Evolutionary conservation across 1,140 invertebrate genomes (phyloP).

Genomic region (Carcinoscorpius rotundicauda): DNA sequence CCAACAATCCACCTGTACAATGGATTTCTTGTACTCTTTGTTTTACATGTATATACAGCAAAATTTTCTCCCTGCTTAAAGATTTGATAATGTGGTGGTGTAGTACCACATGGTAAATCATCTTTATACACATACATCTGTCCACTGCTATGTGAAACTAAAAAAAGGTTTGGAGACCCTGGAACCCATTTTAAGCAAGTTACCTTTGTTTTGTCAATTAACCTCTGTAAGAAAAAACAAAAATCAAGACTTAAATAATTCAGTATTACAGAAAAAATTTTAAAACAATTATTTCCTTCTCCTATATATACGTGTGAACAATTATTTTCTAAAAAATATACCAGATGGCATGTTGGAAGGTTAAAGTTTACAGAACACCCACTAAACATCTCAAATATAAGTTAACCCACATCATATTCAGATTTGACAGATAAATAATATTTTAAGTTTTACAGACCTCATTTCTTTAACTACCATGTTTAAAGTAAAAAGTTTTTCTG

Average conservation of each 20-base stretch:
- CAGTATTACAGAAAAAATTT: no score
- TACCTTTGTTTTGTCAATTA: slow-evolving; percentile 96
- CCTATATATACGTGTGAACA: no score
- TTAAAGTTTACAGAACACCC: no score
- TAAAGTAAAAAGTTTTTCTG: no score
- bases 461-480: no score
- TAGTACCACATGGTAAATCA: slow-evolving; percentile 71
- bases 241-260: slow-evolving; percentile 31
- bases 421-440: no score
- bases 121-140: slow-evolving; percentile 97
- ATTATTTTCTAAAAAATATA: no score
- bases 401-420: no score
- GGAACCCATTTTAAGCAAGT: slow-evolving; percentile 98
- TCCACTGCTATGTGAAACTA: slow-evolving; percentile 90
- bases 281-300: no score
- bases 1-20: slow-evolving; percentile 74
- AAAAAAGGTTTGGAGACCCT: slow-evolving; percentile 78
- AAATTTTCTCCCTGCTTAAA: slow-evolving; percentile 93
- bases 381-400: no score
- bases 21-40: slow-evolving; percentile 91
- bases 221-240: slow-evolving; percentile 46
- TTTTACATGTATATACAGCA: slow-evolving; percentile 88
- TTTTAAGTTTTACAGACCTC: no score
- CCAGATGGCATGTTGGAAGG: no score
- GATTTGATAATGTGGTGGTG: slow-evolving; percentile 74